phyloP scores from a whole-genome alignment of 2,113 vertebrate species.

The Cryptomyrus ogoouensis region DNA sequence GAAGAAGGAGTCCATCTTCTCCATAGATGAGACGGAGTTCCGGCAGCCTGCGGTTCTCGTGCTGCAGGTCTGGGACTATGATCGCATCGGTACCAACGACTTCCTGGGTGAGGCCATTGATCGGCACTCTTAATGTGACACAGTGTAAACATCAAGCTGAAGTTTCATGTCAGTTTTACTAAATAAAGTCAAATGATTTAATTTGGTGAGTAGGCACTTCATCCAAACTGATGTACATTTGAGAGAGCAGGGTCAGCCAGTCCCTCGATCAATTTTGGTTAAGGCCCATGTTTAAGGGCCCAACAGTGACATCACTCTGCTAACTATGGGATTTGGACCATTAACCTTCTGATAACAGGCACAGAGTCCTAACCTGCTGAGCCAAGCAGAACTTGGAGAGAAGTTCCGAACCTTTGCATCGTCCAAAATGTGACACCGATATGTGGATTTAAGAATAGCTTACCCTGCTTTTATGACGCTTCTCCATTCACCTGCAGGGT shows the following conservation, averaged over 20 bases:
- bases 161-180: background rate
- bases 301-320: background rate
- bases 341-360: background rate
- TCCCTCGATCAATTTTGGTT: background rate
- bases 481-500: conserved; percentile 50
- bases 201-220: background rate
- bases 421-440: background rate
- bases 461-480: background rate
- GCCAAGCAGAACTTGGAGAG: background rate
- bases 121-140: background rate
- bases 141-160: background rate
- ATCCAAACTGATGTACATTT: background rate
- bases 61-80: conserved; percentile 91
- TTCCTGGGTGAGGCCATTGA: conserved; percentile 70
- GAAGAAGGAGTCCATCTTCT: conserved; percentile 82
- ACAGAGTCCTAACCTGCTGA: background rate
- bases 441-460: background rate
- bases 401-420: background rate
- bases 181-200: background rate
- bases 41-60: conserved; percentile 75
- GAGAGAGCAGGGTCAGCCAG: background rate
- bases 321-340: background rate
- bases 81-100: conserved; percentile 81
- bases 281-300: background rate
- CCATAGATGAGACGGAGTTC: conserved; percentile 80